Conservation (phyloP, 2,113 vertebrate species). For the Mellivora capensis region DNA sequence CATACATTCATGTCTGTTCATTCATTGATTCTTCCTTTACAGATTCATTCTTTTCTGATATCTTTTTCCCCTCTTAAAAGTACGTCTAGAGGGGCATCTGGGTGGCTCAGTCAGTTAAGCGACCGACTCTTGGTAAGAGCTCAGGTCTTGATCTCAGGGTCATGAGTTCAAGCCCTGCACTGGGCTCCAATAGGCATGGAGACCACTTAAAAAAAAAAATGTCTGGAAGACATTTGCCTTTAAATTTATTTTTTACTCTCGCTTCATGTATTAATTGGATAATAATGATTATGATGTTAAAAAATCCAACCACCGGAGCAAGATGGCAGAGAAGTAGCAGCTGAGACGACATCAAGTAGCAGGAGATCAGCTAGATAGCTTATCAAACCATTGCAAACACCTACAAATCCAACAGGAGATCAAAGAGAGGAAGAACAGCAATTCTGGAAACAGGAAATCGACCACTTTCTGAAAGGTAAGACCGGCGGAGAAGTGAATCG, state of each 20-base stretch:
- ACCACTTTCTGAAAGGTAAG: too few species aligned
- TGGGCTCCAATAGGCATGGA: neutral
- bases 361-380: too few species aligned
- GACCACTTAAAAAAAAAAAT: neutral
- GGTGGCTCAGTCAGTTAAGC: neutral
- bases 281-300: neutral
- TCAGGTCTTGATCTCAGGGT: neutral
- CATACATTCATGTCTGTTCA: neutral
- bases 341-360: too few species aligned
- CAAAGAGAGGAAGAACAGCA: too few species aligned
- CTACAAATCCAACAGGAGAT: too few species aligned
- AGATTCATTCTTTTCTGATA: neutral
- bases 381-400: too few species aligned
- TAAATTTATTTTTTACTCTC: neutral
- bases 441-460: too few species aligned
- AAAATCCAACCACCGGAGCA: neutral
- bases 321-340: too few species aligned
- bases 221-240: neutral
- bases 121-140: neutral
- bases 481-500: too few species aligned
- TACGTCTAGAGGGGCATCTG: neutral
- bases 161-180: neutral
- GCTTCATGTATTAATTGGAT: neutral
- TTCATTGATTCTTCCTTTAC: neutral
- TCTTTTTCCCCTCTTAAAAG: neutral